Percentiles rank a stretch among this genome's conserved stretches.
These are phyloP conservation scores for Sarotherodon lohbergeri DNA, from an alignment of 2,113 vertebrate genomes.

Conservation along the genomic window DNA sequence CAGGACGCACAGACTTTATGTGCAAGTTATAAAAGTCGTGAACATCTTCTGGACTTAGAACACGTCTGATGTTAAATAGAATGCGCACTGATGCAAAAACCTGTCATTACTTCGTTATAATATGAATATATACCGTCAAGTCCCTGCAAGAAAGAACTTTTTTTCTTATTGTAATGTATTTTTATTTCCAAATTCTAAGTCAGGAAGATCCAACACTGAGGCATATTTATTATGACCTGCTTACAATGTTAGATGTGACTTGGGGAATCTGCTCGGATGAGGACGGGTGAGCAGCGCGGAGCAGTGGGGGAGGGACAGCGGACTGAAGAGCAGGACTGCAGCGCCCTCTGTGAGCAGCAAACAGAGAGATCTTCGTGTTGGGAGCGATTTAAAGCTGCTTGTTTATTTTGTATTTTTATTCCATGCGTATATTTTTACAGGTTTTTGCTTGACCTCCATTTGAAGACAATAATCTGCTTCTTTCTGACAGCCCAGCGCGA, in stretches of 20 bases:
- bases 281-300: background rate
- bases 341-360: constrained; percentile 34
- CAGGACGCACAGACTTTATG: background rate
- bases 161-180: background rate
- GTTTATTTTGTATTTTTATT: background rate
- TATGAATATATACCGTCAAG: background rate
- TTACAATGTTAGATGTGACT: background rate
- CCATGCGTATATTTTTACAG: background rate
- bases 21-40: background rate
- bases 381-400: background rate
- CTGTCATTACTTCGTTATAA: background rate
- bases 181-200: background rate
- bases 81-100: background rate
- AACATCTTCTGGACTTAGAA: background rate
- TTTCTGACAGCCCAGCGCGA: background rate
- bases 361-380: background rate
- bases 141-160: background rate
- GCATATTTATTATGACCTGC: background rate
- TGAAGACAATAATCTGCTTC: background rate
- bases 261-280: background rate
- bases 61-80: accelerated
- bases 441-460: background rate
- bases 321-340: background rate
- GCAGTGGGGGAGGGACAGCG: background rate
- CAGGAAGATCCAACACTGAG: background rate